Conservation (phyloP, 1,140 invertebrate species). For the Bombus vancouverensis region DNA sequence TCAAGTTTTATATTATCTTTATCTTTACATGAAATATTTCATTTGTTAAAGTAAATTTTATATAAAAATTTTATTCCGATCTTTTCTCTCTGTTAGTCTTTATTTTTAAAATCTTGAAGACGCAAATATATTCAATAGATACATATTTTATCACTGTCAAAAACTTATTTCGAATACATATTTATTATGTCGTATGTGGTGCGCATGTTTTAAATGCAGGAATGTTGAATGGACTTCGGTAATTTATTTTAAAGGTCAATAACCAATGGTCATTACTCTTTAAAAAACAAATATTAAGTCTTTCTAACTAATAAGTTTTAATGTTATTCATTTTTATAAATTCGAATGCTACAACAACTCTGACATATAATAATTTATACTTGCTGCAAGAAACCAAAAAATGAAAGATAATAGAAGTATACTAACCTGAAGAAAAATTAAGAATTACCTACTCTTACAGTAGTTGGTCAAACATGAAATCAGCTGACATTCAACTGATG, state of each 20-base stretch:
- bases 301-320: background rate
- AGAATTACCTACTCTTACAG: background rate
- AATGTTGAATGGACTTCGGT: background rate
- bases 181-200: background rate
- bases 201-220: background rate
- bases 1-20: background rate
- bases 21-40: background rate
- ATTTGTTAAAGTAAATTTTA: background rate
- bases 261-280: slow-evolving; percentile 19
- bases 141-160: background rate
- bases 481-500: slow-evolving; percentile 18
- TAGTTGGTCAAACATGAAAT: background rate
- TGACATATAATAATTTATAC: background rate
- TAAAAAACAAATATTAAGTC: background rate
- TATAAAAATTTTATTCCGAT: background rate
- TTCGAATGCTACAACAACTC: background rate
- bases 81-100: background rate
- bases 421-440: slow-evolving; percentile 43
- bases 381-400: background rate
- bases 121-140: background rate
- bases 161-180: background rate
- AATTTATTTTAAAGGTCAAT: slow-evolving; percentile 24
- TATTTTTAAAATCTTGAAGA: background rate
- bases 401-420: slow-evolving; percentile 9
- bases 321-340: background rate